A percentile compares a stretch with the other conserved stretches of the same genome.
Conservation (phyloP, 2,113 vertebrate genomes). For the Ancistrus triradiatus region DNA sequence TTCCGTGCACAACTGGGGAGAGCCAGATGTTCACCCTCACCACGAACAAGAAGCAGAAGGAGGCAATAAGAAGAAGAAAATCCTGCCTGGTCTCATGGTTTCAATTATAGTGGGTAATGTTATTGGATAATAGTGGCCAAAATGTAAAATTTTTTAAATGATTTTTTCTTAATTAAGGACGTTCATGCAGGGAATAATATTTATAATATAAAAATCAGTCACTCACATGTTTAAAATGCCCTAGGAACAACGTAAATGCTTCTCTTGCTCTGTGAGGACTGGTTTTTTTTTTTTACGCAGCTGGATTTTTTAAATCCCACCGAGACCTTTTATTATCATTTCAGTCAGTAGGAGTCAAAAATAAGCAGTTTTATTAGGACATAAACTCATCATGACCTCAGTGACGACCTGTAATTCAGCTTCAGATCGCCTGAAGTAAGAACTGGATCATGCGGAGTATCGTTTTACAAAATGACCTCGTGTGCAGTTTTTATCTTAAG, state of each 20-base stretch:
- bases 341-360: background rate
- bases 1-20: background rate
- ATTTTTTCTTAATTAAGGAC: too few species aligned
- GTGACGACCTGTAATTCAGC: background rate
- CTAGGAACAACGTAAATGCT: background rate
- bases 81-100: background rate
- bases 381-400: background rate
- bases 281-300: background rate
- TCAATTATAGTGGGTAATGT: too few species aligned
- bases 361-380: background rate
- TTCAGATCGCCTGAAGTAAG: background rate
- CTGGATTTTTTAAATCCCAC: too few species aligned
- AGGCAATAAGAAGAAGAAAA: background rate
- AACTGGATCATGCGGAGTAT: background rate
- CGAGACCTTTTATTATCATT: background rate
- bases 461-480: background rate
- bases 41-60: background rate
- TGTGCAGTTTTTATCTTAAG: background rate
- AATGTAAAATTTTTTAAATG: background rate
- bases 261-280: background rate
- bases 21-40: slow-evolving; percentile 6
- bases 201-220: too few species aligned
- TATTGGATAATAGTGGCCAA: background rate
- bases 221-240: background rate
- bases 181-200: too few species aligned